phyloP scores from a whole-genome alignment of 2,113 vertebrate species.

The Chlorocebus sabaeus region DNA sequence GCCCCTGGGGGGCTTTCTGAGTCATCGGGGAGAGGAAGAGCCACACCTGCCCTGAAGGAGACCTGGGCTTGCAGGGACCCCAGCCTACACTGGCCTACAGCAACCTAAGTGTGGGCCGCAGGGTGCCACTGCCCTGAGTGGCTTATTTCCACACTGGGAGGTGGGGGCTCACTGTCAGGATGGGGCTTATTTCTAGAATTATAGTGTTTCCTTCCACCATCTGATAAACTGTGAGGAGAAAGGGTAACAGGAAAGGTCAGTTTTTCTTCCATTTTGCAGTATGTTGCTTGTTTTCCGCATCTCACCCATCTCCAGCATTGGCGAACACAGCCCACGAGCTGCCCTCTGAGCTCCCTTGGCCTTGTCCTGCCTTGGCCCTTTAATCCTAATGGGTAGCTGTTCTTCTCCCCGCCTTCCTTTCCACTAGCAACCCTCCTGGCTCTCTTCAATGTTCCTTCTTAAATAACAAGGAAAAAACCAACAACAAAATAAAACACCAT shows the following conservation, averaged over 20 bases:
- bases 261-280: not conserved
- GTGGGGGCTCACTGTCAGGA: not conserved
- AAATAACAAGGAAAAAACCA: not conserved
- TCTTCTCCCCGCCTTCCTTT: not conserved
- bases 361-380: not conserved
- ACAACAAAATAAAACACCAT: not conserved
- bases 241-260: not conserved
- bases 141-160: too few species aligned
- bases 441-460: constrained; percentile 6
- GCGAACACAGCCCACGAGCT: not conserved
- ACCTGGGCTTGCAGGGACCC: not conserved
- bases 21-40: not conserved
- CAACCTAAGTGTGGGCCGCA: not conserved
- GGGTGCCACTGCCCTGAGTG: not conserved
- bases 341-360: fast-evolving
- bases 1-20: too few species aligned
- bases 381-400: not conserved
- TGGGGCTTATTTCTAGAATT: not conserved
- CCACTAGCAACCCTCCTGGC: not conserved
- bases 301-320: not conserved
- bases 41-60: not conserved
- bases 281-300: not conserved
- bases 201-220: not conserved
- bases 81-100: not conserved
- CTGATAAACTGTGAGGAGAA: not conserved